These are phyloP conservation scores for Amphipoea lucens DNA, from an alignment of 2,888 invertebrate species.

Conservation along the genomic window DNA sequence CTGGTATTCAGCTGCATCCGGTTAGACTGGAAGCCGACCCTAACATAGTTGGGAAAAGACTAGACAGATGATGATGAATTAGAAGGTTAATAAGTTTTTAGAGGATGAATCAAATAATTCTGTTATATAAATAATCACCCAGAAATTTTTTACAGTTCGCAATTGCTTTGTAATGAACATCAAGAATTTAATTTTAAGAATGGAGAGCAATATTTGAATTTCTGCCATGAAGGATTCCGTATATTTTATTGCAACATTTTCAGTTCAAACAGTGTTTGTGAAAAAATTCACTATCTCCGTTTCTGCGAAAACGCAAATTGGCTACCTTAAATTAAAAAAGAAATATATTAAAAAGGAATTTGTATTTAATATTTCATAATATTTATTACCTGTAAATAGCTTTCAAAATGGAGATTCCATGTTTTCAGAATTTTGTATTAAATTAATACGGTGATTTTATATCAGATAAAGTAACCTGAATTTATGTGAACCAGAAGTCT, in stretches of 20 bases:
- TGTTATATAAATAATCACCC: background rate
- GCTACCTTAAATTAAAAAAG: too few species aligned
- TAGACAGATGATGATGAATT: too few species aligned
- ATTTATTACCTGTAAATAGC: background rate
- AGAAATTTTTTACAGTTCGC: background rate
- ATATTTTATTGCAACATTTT: conserved; percentile 14
- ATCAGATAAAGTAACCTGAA: conserved; percentile 35
- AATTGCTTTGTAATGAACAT: background rate
- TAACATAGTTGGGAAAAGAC: too few species aligned
- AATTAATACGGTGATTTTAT: conserved; percentile 8
- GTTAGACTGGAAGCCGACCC: too few species aligned
- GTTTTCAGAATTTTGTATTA: background rate
- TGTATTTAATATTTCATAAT: background rate
- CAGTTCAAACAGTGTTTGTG: conserved; percentile 17
- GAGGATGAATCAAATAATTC: background rate
- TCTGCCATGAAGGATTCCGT: background rate
- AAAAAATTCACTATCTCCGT: background rate
- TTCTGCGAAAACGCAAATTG: background rate
- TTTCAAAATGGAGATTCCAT: background rate
- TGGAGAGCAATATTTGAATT: background rate
- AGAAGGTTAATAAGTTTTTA: background rate
- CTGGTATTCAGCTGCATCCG: too few species aligned
- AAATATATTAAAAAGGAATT: background rate
- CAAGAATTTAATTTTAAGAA: conserved; percentile 12
- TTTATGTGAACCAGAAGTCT: conserved; percentile 56